Conservation (phyloP, 2,113 vertebrate genomes). For the Chrysemys picta region DNA sequence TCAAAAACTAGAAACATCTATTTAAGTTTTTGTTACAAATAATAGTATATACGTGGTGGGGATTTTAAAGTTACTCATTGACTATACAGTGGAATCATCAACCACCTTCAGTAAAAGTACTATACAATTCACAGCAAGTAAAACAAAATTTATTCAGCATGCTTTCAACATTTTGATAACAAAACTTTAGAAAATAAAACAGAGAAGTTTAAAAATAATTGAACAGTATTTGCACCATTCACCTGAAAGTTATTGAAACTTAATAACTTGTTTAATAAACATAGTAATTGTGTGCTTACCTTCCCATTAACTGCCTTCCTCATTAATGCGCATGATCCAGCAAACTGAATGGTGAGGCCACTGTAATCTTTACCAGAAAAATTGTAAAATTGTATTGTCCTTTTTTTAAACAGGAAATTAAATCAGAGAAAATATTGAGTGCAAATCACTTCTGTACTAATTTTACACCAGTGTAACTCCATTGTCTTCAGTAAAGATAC, state of each 20-base stretch:
- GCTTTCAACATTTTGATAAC: not conserved
- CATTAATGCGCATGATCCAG: slow-evolving; percentile 81
- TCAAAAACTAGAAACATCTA: not conserved
- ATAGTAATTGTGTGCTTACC: slow-evolving; percentile 34
- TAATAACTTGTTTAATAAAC: not conserved
- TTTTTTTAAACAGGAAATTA: not conserved
- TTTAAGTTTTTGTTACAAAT: not conserved
- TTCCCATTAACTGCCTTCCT: not conserved
- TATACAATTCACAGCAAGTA: not conserved
- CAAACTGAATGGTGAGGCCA: slow-evolving; percentile 79
- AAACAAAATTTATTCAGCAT: not conserved
- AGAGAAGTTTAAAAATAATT: not conserved
- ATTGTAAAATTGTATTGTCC: not conserved
- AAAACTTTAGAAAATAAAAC: not conserved
- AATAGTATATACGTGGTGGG: not conserved
- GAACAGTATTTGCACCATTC: not conserved
- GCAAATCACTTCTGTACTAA: not conserved
- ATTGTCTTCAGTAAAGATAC: not conserved
- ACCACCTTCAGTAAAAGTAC: not conserved
- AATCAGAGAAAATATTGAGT: not conserved
- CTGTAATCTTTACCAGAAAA: slow-evolving; percentile 73
- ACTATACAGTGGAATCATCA: not conserved
- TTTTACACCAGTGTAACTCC: not conserved
- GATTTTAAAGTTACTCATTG: not conserved
- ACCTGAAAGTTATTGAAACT: not conserved